Evolutionary conservation across 1,140 invertebrate species (phyloP).

Genomic region (Leptinotarsa undecemlineata): DNA sequence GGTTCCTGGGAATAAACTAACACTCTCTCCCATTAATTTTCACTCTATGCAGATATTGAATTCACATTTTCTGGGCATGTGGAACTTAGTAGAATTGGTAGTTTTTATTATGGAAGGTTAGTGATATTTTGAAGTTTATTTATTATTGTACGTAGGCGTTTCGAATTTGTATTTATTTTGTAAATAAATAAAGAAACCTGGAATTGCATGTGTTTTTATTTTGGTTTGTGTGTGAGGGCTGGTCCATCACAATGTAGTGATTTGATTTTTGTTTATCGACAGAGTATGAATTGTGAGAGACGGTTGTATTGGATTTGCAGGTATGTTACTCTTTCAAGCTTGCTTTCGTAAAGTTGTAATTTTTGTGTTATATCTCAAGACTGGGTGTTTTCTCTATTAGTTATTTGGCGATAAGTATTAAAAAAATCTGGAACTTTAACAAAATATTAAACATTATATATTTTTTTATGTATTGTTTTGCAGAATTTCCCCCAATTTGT

Average conservation of each 20-base stretch:
- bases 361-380: too few species aligned
- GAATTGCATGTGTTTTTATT: not conserved
- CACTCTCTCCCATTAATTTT: not conserved
- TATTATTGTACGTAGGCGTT: not conserved
- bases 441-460: too few species aligned
- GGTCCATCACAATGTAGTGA: not conserved
- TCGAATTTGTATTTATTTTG: not conserved
- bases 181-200: conserved; percentile 2
- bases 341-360: too few species aligned
- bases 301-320: too few species aligned
- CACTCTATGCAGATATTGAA: conserved; percentile 18
- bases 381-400: too few species aligned
- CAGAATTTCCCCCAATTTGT: too few species aligned
- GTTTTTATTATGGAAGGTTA: not conserved
- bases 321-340: too few species aligned
- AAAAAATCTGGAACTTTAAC: too few species aligned
- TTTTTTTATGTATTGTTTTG: too few species aligned
- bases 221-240: not conserved
- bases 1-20: not conserved
- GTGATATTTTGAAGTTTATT: not conserved
- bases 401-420: too few species aligned
- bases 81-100: not conserved
- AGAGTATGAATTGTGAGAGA: too few species aligned
- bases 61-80: not conserved
- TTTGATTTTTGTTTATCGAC: not conserved